Base-by-base conservation (phyloP, 2,888 invertebrate species). In the Tolmerus cingulatus region DNA sequence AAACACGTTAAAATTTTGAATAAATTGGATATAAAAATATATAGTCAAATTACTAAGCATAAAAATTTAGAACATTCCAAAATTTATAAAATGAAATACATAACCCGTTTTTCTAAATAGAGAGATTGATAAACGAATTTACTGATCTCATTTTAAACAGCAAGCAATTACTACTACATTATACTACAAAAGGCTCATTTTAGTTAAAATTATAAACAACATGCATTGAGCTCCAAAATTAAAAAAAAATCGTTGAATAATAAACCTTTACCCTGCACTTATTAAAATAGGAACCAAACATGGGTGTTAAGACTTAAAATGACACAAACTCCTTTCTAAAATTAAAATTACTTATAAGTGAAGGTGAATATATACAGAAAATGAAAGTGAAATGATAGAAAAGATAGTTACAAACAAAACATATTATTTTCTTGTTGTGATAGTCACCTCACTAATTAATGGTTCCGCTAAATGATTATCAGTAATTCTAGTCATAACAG, bases 401-500 rank as follows among this genome's bases (percentile, higher is more conserved):
- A 74, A 74, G 46, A 85, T 74, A 85, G 55, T 46, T 74, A 74
- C 37, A 74, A 74, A 30, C 27, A 74, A 27, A 74, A 74, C 40
- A 74, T 74, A 74, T 74, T 74, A n/a, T 86, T 86, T 40, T 23
- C 88, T 87, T 74, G 87, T 88, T 74, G 87, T 91, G 91, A 92
- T 92, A 93, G 90, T 92, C 95, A 97, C 98, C 97, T 98, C 97
- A 92, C 96, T 95, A 93, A 97, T 96, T 93, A 97, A 94, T 91
- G 97, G 97, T 93, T 95, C 95, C 93, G 96, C 95, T 94, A 97
- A 95, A 93, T 96, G 95, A 94, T 98, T 98, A 94, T 98, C 97
- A 91, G 98, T 98, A 93, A 98, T 95, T 92, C 98, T 95, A 90
- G 98, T 98, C 94, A 98, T 97, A 90, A 97, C 97, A 89, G 97